Base-by-base conservation (phyloP, 2,797 vertebrate genomes). In the Pelobates cultripes region DNA sequence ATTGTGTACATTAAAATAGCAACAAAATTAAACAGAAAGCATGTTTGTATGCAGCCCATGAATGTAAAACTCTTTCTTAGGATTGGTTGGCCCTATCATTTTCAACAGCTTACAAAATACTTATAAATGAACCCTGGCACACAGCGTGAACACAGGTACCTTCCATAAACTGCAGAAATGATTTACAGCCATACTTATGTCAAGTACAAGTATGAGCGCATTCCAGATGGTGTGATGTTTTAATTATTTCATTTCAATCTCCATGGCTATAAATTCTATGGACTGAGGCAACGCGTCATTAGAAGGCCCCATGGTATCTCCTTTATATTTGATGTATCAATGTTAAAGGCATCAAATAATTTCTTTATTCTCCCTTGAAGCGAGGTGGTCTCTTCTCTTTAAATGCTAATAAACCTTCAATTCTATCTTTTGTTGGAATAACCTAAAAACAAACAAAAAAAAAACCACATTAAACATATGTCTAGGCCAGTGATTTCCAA, bases 351-450 rank as follows among this genome's bases (percentile, higher is more conserved):
- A 85, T 75, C 85, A 85, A 71, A 70, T 12, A 76, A 80, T 85
- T 84, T 83, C 84, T 71, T 80, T 96, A 99, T 87, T 99, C 97
- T 83, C 98, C 98, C 87, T 97, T 98, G 87, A 83, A 99, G 68
- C 90, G 91, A 85, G 98, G 97, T 74, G 91, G 88, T 81, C 98
- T 93, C 89, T 99, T 99, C 90, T 99, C 98, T 89, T 96, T 99
- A 92, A 99, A 99, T 0, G 98, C 97, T 85, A 95, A 89, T 88
- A 99, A 92, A 85, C 98, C 98, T 93, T 99, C 98, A 86, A 98
- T 86, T 74, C 98, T 95, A 90, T 99, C 98, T 91, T 99, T 98
- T 5, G 98, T 99, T 76, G 97, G 95, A 81, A 99, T 98, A 85
- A 96, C 97, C 98, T 99, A 87, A 93, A 61, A 86, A 51, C 7